Evolutionary conservation across 2,113 vertebrate genomes (phyloP).

Genomic region (Lepus timidus): DNA sequence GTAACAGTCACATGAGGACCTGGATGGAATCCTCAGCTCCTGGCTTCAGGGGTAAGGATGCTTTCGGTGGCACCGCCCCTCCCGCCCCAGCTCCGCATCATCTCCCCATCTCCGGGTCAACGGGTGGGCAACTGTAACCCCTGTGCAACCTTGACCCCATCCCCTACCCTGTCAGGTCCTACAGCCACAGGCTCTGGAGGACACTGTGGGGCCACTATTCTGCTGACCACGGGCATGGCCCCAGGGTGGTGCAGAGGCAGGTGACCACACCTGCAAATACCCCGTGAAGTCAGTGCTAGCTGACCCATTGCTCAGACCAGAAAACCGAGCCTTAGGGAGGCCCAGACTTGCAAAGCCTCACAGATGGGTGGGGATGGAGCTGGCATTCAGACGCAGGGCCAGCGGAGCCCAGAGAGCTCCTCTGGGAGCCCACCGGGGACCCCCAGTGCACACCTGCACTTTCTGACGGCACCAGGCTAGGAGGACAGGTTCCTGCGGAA

Average conservation of each 20-base stretch:
- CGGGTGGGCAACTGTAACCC: background rate
- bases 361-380: background rate
- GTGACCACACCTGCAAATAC: no score
- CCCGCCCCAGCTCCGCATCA: no score
- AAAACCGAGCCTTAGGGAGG: background rate
- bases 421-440: no score
- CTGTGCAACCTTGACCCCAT: background rate
- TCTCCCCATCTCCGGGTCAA: background rate
- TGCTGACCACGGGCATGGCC: no score
- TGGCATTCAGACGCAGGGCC: background rate
- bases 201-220: background rate
- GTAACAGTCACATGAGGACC: no score
- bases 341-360: background rate
- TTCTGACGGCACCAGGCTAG: background rate
- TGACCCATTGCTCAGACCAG: background rate
- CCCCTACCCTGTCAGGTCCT: fast-evolving
- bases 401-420: background rate
- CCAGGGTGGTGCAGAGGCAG: fast-evolving
- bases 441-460: background rate
- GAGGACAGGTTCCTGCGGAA: background rate
- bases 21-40: no score
- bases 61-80: no score
- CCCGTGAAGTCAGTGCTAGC: fast-evolving
- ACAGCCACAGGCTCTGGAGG: background rate
- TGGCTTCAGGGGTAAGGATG: no score